Evolutionary conservation across 2,797 vertebrate genomes (phyloP).

Genomic region (Anas flavirostris): DNA sequence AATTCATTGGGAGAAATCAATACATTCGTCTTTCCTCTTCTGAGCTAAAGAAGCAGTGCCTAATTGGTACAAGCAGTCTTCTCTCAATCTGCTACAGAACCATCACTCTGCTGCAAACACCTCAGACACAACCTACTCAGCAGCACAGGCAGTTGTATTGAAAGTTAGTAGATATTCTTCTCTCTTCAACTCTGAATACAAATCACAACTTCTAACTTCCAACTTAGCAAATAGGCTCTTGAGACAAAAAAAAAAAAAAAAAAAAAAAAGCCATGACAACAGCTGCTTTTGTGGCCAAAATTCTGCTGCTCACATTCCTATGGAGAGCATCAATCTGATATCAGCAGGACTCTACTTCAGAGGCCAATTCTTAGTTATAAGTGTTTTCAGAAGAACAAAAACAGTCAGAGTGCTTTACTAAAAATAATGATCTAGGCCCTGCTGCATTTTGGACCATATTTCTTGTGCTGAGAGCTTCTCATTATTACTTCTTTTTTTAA

Average conservation of each 20-base stretch:
- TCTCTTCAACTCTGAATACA: conserved; percentile 3
- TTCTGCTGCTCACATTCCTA: background rate
- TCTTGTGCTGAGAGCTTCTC: background rate
- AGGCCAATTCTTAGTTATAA: background rate
- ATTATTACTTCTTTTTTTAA: background rate
- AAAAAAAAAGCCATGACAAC: background rate
- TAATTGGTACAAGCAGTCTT: background rate
- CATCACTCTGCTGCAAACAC: background rate
- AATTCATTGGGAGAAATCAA: background rate
- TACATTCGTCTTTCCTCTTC: background rate
- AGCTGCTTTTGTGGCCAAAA: background rate
- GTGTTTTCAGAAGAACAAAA: conserved; percentile 31
- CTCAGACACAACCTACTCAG: background rate
- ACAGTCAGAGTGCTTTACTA: background rate
- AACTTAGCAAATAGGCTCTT: background rate
- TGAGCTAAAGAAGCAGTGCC: background rate
- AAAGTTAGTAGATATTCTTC: conserved; percentile 3
- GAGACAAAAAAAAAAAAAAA: background rate
- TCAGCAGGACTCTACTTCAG: conserved; percentile 38
- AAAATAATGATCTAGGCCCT: background rate
- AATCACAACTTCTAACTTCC: background rate
- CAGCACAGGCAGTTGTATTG: background rate
- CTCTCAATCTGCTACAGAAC: background rate
- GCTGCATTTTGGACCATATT: background rate
- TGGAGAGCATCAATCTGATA: conserved; percentile 4